Conservation (phyloP, 2,797 vertebrate species). For the Poecilia picta region DNA sequence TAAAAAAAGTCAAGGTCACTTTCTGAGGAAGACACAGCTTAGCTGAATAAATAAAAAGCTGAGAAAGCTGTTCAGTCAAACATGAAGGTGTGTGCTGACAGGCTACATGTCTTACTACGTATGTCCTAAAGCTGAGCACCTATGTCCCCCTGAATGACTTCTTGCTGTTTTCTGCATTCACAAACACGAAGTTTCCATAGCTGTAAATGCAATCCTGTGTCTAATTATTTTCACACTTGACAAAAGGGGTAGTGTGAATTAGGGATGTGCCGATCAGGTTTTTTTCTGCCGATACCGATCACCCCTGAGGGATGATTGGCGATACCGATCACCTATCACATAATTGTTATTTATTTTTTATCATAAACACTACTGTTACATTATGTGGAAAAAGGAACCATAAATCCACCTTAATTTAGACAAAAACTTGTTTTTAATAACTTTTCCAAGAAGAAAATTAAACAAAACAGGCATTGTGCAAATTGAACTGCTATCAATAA, state of each 20-base stretch:
- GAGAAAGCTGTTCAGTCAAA: conserved; percentile 46
- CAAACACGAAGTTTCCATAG: not conserved
- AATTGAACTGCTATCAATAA: no score
- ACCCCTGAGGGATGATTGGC: no score
- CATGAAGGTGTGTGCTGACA: conserved; percentile 39
- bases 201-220: not conserved
- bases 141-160: not conserved
- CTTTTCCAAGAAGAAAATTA: no score
- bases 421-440: no score
- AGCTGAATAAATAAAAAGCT: conserved; percentile 57
- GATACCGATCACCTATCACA: no score
- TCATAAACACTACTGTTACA: no score
- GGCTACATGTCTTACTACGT: conserved; percentile 13
- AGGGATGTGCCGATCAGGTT: no score
- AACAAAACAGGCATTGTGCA: no score
- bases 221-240: not conserved
- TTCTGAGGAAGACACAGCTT: conserved; percentile 16
- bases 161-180: not conserved
- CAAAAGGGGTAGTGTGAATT: not conserved
- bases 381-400: no score
- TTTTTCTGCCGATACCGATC: no score
- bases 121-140: conserved; percentile 14
- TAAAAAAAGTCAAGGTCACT: conserved; percentile 33
- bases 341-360: no score
- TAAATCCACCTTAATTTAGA: no score